phyloP scores from a whole-genome alignment of 35 echinoderm and acorn worm species.

The Lytechinus pictus region DNA sequence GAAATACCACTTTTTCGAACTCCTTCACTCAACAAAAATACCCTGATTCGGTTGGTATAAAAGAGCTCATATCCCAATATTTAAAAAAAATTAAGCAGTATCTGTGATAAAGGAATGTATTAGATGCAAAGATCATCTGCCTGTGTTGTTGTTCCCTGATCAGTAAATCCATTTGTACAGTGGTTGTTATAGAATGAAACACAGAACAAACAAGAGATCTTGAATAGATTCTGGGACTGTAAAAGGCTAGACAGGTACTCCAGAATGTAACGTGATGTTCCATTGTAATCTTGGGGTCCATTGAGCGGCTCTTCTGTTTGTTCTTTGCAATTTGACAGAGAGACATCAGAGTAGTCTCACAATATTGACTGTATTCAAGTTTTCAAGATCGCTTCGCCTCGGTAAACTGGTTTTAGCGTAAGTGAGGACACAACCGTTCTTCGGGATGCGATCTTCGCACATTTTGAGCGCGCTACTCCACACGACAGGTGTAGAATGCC shows the following conservation, averaged over 20 bases:
- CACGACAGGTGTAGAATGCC: too few relatives aligned
- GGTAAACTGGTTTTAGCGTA: too few relatives aligned
- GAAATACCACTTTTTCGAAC: too few relatives aligned
- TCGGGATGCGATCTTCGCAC: too few relatives aligned
- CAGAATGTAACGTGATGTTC: background rate
- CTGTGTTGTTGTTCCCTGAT: background rate
- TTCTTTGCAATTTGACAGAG: background rate
- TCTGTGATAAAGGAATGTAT: too few relatives aligned
- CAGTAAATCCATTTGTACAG: background rate
- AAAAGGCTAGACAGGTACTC: background rate
- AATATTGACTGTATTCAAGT: background rate
- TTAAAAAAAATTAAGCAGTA: too few relatives aligned
- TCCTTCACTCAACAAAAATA: too few relatives aligned
- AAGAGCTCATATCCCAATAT: too few relatives aligned
- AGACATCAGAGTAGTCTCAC: background rate
- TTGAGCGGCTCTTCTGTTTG: background rate
- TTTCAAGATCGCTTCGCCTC: background rate
- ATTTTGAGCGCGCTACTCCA: too few relatives aligned
- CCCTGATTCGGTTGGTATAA: too few relatives aligned
- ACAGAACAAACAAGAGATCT: background rate
- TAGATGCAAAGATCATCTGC: background rate
- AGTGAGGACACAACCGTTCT: too few relatives aligned
- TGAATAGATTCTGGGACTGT: background rate
- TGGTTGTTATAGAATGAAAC: slow-evolving; percentile 1
- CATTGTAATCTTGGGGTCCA: background rate